Percentiles rank a stretch among this genome's conserved stretches.
Conservation (phyloP, 2,113 vertebrate species). For the Ovis aries region DNA sequence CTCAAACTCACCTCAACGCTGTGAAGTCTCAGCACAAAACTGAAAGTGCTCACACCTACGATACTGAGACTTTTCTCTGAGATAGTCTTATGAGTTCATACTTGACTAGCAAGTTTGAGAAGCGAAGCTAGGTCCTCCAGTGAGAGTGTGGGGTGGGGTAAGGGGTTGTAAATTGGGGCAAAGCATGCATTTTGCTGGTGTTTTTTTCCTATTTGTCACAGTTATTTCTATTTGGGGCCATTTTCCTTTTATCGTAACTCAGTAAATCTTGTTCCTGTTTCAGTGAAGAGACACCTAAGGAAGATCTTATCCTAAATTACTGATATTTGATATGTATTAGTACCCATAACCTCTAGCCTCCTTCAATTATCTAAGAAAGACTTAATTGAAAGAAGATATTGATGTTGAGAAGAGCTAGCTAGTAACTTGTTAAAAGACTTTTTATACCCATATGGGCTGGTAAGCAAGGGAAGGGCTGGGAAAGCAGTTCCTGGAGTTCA, state of each 20-base stretch:
- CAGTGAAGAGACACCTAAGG: neutral
- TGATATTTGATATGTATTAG: neutral
- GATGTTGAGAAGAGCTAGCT: neutral
- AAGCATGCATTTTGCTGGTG: neutral
- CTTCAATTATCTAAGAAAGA: neutral
- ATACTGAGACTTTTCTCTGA: neutral
- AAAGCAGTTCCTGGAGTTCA: neutral
- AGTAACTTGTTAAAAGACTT: neutral
- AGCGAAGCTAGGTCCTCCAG: neutral
- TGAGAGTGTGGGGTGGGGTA: neutral
- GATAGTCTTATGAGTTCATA: neutral
- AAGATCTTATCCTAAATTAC: neutral
- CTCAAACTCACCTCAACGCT: neutral
- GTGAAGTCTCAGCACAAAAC: neutral
- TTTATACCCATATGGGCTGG: neutral
- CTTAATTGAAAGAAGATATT: neutral
- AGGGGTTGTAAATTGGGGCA: neutral
- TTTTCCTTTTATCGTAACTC: neutral
- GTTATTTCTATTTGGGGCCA: neutral
- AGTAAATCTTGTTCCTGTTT: neutral
- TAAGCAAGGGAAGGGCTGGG: neutral
- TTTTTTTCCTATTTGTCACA: neutral
- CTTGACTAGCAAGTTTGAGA: neutral
- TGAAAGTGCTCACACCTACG: neutral
- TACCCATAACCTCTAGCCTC: neutral